These are phyloP conservation scores for Opisthograptis luteolata DNA, from an alignment of 2,888 invertebrate species.

Conservation along the genomic window DNA sequence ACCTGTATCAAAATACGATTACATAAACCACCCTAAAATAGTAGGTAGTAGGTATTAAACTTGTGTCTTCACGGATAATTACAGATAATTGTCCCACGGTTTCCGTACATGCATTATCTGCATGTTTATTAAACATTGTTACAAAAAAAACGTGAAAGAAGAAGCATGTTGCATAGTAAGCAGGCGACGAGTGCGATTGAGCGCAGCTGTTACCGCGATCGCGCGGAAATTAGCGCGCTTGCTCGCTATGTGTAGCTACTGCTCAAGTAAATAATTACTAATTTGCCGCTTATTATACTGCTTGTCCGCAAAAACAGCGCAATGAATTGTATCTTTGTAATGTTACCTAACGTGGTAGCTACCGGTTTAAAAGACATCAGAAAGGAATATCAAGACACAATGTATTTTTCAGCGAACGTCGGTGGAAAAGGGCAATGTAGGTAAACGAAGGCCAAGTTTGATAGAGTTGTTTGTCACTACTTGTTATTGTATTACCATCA, in stretches of 20 bases:
- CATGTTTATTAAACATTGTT: slow-evolving; percentile 40
- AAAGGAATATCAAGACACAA: too few relatives aligned
- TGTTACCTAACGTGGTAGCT: background rate
- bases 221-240: slow-evolving; percentile 64
- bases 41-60: too few relatives aligned
- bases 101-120: slow-evolving; percentile 42
- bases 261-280: slow-evolving; percentile 42
- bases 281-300: slow-evolving; percentile 20
- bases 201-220: slow-evolving; percentile 53
- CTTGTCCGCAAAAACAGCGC: slow-evolving; percentile 10
- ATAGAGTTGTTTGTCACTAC: too few relatives aligned
- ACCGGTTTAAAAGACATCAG: background rate
- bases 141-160: slow-evolving; percentile 36
- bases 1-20: too few relatives aligned
- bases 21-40: slow-evolving; percentile 38
- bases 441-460: too few relatives aligned
- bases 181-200: slow-evolving; percentile 51
- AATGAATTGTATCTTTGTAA: background rate
- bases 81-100: slow-evolving; percentile 48
- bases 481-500: too few relatives aligned
- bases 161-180: slow-evolving; percentile 46
- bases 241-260: slow-evolving; percentile 53
- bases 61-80: slow-evolving; percentile 45
- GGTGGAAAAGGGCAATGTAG: too few relatives aligned
- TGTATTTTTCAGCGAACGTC: too few relatives aligned